Percentiles rank a stretch among this genome's conserved stretches.
Conservation (phyloP, 1,140 invertebrate genomes). For the Asobara japonica region DNA sequence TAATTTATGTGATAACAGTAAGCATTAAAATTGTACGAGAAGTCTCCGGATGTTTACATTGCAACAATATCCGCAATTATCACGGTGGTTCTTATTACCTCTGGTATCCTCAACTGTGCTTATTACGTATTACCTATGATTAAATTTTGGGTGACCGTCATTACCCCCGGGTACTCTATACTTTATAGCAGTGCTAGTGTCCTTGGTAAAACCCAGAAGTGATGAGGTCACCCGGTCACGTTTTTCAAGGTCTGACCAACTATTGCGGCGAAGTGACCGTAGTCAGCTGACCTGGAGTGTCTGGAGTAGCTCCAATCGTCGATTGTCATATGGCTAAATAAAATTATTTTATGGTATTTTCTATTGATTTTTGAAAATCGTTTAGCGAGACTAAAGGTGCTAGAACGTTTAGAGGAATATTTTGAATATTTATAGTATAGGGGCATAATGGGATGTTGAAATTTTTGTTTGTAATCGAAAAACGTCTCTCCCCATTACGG, state of each 20-base stretch:
- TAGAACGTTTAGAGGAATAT: too few relatives aligned
- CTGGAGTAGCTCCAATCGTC: too few relatives aligned
- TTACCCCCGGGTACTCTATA: background rate
- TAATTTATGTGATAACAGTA: background rate
- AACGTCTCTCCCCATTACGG: too few relatives aligned
- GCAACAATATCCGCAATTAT: background rate
- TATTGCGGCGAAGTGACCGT: background rate
- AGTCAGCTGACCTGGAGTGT: background rate
- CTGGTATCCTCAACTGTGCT: background rate
- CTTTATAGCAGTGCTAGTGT: conserved; percentile 1
- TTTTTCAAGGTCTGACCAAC: background rate
- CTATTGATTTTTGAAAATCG: too few relatives aligned
- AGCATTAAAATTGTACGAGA: background rate
- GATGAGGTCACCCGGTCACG: conserved; percentile 27
- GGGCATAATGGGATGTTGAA: too few relatives aligned
- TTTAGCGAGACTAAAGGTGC: too few relatives aligned
- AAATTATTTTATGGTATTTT: too few relatives aligned
- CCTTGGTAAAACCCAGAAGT: background rate
- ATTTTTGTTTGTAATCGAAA: too few relatives aligned
- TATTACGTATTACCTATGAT: background rate
- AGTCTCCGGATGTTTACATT: background rate
- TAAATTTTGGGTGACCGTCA: background rate
- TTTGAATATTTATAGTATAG: too few relatives aligned
- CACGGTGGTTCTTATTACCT: background rate
- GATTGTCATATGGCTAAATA: too few relatives aligned